Conservation (phyloP, 2,797 vertebrate genomes). For the Capromys pilorides region DNA sequence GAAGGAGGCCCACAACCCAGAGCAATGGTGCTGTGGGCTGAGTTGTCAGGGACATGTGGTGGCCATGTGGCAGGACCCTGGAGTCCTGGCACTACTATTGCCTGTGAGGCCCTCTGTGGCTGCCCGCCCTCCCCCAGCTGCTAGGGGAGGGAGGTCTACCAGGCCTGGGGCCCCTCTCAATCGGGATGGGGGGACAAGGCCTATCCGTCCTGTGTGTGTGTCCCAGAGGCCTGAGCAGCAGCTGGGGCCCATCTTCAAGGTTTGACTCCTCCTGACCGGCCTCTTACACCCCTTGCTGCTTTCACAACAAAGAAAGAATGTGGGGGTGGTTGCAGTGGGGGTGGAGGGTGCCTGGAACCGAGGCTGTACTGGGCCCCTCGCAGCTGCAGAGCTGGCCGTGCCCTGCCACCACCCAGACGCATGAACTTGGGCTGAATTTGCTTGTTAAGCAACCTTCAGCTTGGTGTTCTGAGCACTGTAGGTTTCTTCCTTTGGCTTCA, state of each 20-base stretch:
- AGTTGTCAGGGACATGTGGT: conserved; percentile 81
- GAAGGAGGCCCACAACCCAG: conserved; percentile 64
- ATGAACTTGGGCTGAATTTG: conserved; percentile 77
- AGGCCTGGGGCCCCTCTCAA: conserved; percentile 72
- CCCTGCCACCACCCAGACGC: conserved; percentile 70
- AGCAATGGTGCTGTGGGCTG: conserved; percentile 77
- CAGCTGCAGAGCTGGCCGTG: conserved; percentile 77
- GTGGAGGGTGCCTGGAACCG: conserved; percentile 73
- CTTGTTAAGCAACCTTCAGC: conserved; percentile 61
- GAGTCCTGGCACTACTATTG: conserved; percentile 78
- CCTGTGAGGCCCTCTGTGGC: conserved; percentile 76
- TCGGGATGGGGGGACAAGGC: conserved; percentile 67
- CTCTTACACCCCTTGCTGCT: conserved; percentile 83
- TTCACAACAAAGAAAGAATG: conserved; percentile 84
- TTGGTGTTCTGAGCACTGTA: background rate
- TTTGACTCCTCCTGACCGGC: conserved; percentile 80
- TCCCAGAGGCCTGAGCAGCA: conserved; percentile 79
- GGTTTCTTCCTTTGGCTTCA: conserved; percentile 64
- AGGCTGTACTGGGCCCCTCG: conserved; percentile 70
- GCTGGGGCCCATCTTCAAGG: conserved; percentile 82
- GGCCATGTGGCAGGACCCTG: conserved; percentile 82
- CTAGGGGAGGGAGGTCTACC: conserved; percentile 74
- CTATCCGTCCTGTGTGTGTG: conserved; percentile 72
- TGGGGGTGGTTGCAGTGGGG: conserved; percentile 74
- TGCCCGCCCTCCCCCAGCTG: conserved; percentile 77